phyloP scores from a whole-genome alignment of 2,888 invertebrate species.

The Melikaiella ostensackeni region DNA sequence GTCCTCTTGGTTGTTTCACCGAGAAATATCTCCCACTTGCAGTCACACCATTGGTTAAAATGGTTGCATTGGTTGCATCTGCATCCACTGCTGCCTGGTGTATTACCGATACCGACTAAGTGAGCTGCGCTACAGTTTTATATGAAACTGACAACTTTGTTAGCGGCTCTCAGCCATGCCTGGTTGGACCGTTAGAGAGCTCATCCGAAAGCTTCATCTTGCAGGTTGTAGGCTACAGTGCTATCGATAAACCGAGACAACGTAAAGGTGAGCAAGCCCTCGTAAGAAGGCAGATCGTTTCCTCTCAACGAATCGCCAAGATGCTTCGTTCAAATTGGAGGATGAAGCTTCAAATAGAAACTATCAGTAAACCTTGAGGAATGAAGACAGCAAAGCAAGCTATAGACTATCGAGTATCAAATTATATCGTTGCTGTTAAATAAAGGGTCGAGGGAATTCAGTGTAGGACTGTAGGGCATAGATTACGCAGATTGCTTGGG shows the following conservation, averaged over 20 bases:
- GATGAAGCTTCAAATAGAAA: slow-evolving; percentile 24
- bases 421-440: slow-evolving; percentile 18
- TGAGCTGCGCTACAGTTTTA: slow-evolving; percentile 14
- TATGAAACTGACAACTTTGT: slow-evolving; percentile 67
- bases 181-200: slow-evolving; percentile 48
- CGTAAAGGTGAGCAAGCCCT: slow-evolving; percentile 44
- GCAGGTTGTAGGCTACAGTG: slow-evolving; percentile 57
- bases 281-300: slow-evolving; percentile 11
- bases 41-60: slow-evolving; percentile 52
- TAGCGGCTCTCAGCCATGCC: slow-evolving; percentile 56
- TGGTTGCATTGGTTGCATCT: slow-evolving; percentile 55
- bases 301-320: neutral
- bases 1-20: slow-evolving; percentile 61
- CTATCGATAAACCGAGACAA: slow-evolving; percentile 57
- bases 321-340: slow-evolving; percentile 23
- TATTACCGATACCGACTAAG: slow-evolving; percentile 12
- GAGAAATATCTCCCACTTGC: slow-evolving; percentile 64
- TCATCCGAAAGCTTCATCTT: slow-evolving; percentile 47
- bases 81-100: slow-evolving; percentile 47
- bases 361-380: slow-evolving; percentile 11
- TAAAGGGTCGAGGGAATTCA: neutral
- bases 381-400: slow-evolving; percentile 14
- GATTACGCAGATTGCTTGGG: neutral
- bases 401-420: neutral
- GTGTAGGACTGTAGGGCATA: neutral